These are phyloP conservation scores for Ascidia mentula DNA, from an alignment of 23 tunicate species.

Conservation along the genomic window DNA sequence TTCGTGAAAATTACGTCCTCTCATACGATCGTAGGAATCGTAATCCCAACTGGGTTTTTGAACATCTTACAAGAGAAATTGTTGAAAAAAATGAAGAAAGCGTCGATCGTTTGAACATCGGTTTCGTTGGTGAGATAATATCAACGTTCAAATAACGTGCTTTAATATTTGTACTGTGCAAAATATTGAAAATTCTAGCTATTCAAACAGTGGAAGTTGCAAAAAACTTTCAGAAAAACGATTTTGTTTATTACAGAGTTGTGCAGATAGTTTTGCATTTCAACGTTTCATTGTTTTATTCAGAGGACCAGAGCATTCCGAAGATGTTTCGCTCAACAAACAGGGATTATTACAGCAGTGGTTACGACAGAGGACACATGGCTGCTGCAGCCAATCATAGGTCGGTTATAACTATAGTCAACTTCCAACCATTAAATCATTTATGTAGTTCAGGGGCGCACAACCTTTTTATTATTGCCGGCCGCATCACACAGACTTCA, in stretches of 20 bases:
- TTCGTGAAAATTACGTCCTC: slow-evolving; percentile 82
- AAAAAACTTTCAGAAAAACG: neutral
- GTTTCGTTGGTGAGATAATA: slow-evolving; percentile 30
- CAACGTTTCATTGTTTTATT: neutral
- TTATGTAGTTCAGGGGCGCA: no score
- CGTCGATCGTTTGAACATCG: slow-evolving; percentile 49
- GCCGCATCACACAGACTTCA: no score
- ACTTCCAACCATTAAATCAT: no score
- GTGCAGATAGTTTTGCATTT: neutral
- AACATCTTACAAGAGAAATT: slow-evolving; percentile 69
- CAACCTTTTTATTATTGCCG: no score
- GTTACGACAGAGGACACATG: slow-evolving; percentile 92
- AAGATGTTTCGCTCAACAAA: slow-evolving; percentile 60
- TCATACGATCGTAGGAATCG: slow-evolving; percentile 82
- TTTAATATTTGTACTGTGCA: neutral
- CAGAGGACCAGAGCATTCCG: slow-evolving; percentile 52
- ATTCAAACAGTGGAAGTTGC: neutral
- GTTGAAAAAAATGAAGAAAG: slow-evolving; percentile 29
- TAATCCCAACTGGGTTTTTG: slow-evolving; percentile 95
- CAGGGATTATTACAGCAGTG: slow-evolving; percentile 55
- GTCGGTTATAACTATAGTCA: no score
- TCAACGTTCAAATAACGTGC: neutral
- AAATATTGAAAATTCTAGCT: neutral
- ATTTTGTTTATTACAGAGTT: neutral
- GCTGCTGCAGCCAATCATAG: slow-evolving; percentile 98